Conservation (phyloP, 2,797 vertebrate species). For the Hybognathus amarus region DNA sequence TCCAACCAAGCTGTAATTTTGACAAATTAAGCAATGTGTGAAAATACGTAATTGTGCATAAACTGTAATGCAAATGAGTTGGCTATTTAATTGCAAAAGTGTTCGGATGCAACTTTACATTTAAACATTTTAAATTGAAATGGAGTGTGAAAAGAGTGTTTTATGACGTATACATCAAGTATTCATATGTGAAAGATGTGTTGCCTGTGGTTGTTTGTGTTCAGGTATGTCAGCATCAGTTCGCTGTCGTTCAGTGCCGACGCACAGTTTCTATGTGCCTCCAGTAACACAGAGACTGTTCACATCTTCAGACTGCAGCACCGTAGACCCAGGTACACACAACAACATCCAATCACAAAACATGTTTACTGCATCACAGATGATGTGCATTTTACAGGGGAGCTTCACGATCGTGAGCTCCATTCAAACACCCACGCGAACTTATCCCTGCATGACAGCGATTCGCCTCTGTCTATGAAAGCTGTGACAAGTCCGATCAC, state of each 20-base stretch:
- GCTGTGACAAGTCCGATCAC: no score
- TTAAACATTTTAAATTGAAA: no score
- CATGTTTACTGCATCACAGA: not conserved
- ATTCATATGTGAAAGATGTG: not conserved
- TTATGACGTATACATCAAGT: no score
- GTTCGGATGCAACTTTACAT: no score
- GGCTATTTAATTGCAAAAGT: no score
- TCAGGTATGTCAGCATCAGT: conserved; percentile 93
- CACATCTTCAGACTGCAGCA: conserved; percentile 94
- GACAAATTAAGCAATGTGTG: not conserved
- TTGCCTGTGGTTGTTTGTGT: conserved; percentile 30
- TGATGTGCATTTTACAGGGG: not conserved
- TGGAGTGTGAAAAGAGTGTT: not conserved
- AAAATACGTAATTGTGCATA: no score
- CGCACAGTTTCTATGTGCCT: conserved; percentile 90
- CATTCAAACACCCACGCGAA: no score
- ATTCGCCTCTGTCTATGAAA: no score
- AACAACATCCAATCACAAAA: not conserved
- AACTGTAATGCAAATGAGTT: not conserved
- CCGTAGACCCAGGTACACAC: conserved; percentile 68
- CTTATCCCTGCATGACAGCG: no score
- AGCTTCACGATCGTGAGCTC: not conserved
- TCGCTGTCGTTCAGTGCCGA: conserved; percentile 93
- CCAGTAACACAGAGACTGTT: conserved; percentile 95
- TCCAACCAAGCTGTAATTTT: not conserved